These are phyloP conservation scores for Chaenogobius annularis DNA, from an alignment of 2,113 vertebrate species.

Conservation along the genomic window DNA sequence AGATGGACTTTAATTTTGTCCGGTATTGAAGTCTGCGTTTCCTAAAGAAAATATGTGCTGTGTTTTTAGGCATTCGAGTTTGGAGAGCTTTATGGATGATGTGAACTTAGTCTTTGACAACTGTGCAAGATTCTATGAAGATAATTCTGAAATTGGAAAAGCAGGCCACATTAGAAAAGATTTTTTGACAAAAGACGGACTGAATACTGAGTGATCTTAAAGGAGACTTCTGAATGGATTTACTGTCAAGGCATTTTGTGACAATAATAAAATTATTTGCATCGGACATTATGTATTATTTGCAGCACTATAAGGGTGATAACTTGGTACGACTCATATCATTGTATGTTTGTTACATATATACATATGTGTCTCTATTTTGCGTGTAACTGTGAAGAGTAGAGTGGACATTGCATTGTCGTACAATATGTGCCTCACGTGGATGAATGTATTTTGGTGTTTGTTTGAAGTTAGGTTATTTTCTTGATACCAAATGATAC, in stretches of 20 bases:
- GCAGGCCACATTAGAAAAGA: constrained; percentile 93
- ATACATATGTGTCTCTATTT: too few species aligned
- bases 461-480: too few species aligned
- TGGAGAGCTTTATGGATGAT: constrained; percentile 89
- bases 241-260: too few species aligned
- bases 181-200: constrained; percentile 96
- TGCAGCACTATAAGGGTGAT: constrained; percentile 78
- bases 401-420: too few species aligned
- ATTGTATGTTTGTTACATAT: too few species aligned
- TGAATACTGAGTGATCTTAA: constrained; percentile 82
- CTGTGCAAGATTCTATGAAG: constrained; percentile 98
- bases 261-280: background rate
- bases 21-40: too few species aligned
- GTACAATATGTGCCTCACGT: too few species aligned
- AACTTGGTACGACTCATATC: too few species aligned
- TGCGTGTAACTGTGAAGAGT: too few species aligned
- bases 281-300: background rate
- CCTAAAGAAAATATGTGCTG: background rate
- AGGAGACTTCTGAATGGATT: constrained; percentile 34
- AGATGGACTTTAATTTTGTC: background rate
- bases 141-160: constrained; percentile 93
- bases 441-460: too few species aligned
- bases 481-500: too few species aligned
- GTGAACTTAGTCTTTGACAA: constrained; percentile 97
- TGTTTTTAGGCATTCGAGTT: constrained; percentile 84